A percentile compares a stretch with the other conserved stretches of the same genome.
These are phyloP conservation scores for Origma solitaria DNA, from an alignment of 2,113 vertebrate genomes.

Conservation along the genomic window DNA sequence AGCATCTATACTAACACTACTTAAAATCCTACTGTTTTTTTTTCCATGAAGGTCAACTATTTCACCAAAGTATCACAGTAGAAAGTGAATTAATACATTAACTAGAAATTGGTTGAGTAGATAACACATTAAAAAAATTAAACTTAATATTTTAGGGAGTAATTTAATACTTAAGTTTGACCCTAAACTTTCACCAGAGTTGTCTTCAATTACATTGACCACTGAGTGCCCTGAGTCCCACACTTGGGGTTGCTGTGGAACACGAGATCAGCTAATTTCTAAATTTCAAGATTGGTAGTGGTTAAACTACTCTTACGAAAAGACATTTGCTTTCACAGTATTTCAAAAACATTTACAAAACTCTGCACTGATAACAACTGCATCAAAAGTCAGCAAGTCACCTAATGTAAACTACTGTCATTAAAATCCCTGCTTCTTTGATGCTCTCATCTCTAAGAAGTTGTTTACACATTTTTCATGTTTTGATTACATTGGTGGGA, in stretches of 20 bases:
- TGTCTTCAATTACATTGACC: neutral
- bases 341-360: neutral
- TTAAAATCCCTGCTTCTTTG: neutral
- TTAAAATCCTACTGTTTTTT: neutral
- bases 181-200: neutral
- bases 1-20: neutral
- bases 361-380: neutral
- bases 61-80: neutral
- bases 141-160: neutral
- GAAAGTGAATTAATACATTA: neutral
- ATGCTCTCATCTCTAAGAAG: neutral
- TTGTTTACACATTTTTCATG: neutral
- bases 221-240: neutral
- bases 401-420: neutral
- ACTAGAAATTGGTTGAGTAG: neutral
- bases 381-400: neutral
- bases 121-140: neutral
- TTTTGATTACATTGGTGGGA: neutral
- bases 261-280: accelerated
- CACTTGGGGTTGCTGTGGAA: neutral
- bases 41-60: neutral
- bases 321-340: neutral
- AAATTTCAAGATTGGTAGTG: neutral
- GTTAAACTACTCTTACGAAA: neutral
- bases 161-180: neutral